These are phyloP conservation scores for Spinibarbus caldwelli DNA, from an alignment of 2,797 vertebrate species.

Conservation along the genomic window DNA sequence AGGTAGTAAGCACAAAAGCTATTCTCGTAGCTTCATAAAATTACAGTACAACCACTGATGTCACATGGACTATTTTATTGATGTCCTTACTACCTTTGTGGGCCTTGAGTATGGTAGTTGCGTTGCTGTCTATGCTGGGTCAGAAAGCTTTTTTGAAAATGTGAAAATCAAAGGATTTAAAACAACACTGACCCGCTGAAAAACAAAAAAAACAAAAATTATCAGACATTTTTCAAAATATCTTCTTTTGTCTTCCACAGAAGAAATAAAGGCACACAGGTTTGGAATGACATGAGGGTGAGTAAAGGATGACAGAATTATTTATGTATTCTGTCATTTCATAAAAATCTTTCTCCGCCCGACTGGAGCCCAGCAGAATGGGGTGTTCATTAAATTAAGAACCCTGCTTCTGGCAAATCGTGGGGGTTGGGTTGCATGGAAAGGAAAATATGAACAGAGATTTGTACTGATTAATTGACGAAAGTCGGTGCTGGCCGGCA, in stretches of 20 bases:
- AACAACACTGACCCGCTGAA: neutral
- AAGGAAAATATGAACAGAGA: conserved; percentile 63
- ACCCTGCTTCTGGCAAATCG: conserved; percentile 38
- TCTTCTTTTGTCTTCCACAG: neutral
- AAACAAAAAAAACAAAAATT: neutral
- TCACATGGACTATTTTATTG: neutral
- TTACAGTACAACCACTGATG: neutral
- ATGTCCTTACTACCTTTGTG: neutral
- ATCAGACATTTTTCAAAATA: neutral
- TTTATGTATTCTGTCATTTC: neutral
- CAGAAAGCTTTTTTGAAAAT: neutral
- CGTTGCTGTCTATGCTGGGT: neutral
- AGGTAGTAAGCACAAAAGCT: neutral
- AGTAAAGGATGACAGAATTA: neutral
- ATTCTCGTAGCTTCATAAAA: neutral
- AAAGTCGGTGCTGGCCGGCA: conserved; percentile 62
- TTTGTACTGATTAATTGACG: conserved; percentile 63
- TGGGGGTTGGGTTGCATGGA: conserved; percentile 56
- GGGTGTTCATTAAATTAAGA: conserved; percentile 36
- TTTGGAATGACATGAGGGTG: neutral
- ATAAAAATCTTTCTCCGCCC: neutral
- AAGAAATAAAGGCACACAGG: neutral
- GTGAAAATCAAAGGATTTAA: neutral
- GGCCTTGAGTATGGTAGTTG: neutral
- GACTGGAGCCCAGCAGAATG: neutral